Percentiles rank a stretch among this genome's conserved stretches.
phyloP scores from a whole-genome alignment of 2,113 vertebrate species.

The Gobiocypris rarus region DNA sequence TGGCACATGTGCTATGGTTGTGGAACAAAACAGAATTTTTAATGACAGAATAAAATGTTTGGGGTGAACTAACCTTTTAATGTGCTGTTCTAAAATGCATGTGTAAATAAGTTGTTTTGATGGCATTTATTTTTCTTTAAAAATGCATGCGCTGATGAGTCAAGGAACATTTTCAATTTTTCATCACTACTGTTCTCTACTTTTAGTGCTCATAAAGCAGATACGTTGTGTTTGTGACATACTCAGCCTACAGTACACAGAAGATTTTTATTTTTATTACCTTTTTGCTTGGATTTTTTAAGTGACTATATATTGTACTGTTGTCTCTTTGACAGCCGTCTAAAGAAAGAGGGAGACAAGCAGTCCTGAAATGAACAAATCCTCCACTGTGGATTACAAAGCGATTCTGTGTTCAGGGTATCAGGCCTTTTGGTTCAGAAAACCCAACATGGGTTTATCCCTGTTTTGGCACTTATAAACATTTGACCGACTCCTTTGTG shows the following conservation, averaged over 20 bases:
- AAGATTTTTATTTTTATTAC: background rate
- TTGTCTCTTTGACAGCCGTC: slow-evolving; percentile 81
- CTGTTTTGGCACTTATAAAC: slow-evolving; percentile 55
- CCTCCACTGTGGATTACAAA: slow-evolving; percentile 79
- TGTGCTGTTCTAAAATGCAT: background rate
- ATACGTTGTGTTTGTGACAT: background rate
- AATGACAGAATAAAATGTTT: too few species aligned
- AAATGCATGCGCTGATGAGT: background rate
- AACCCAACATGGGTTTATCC: slow-evolving; percentile 58
- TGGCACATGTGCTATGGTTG: too few species aligned
- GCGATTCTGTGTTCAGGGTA: slow-evolving; percentile 56
- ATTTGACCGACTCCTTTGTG: slow-evolving; percentile 73
- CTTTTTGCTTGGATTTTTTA: slow-evolving; percentile 1
- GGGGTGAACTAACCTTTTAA: too few species aligned
- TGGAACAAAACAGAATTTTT: too few species aligned
- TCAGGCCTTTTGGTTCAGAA: slow-evolving; percentile 38
- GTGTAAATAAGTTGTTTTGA: background rate
- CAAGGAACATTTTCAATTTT: background rate
- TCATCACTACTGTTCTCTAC: too few species aligned
- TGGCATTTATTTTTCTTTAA: background rate
- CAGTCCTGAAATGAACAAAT: slow-evolving; percentile 89
- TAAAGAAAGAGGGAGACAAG: slow-evolving; percentile 99
- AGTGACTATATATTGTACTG: slow-evolving; percentile 3
- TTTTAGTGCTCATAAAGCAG: too few species aligned
- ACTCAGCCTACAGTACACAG: background rate